Evolutionary conservation across 1,140 invertebrate genomes (phyloP), one percentile per base, ranked within the genome.

Genomic region (Steinernema feltiae): DNA sequence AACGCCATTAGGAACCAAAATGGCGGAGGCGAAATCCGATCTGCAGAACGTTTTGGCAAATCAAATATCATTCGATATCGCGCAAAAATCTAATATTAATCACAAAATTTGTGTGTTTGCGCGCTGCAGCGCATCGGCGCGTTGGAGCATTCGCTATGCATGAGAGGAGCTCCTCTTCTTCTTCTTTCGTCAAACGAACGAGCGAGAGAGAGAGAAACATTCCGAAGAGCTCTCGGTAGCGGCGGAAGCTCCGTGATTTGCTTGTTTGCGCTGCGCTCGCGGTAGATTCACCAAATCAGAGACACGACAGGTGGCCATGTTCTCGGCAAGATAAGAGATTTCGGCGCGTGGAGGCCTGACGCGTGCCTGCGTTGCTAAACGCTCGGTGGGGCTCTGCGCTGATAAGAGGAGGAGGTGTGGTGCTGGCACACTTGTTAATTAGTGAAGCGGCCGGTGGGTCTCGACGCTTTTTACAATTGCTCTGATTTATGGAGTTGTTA

Each of bases 11-110:
- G 53, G 53, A 63, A 63, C 15, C 12, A 63, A 63, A 27, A 63
- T 27, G 12, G 12, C 15, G 3, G 3, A 15, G 24, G 7, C 7
- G 53, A 63, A 63, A 63, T 63, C 53, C 53, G 53, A 63, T 3
- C 53, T 21, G 53, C 53, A 21, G 12, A 7, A 17, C 53, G 15
- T 7, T 63, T 7, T 15, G 53, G 12, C 12, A 63, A 63, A 63
- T 63, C 53, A 63, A 63, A 63, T 63, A 63, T 63, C 53, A 63
- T 63, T 63, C 53, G 53, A 63, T 63, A 63, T 46, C 7, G 53
- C 15, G 24, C 12, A 27, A 15, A 63, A 21, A 63, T 63, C 53
- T 63, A 63, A 63, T 63, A 63, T 63, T 63, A 63, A 63, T 63
- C 53, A 63, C 53, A 63, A 63, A 63, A 63, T 63, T n/a, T n/a